Evolutionary conservation across 2,797 vertebrate genomes (phyloP).

Genomic region (Scleropages formosus): DNA sequence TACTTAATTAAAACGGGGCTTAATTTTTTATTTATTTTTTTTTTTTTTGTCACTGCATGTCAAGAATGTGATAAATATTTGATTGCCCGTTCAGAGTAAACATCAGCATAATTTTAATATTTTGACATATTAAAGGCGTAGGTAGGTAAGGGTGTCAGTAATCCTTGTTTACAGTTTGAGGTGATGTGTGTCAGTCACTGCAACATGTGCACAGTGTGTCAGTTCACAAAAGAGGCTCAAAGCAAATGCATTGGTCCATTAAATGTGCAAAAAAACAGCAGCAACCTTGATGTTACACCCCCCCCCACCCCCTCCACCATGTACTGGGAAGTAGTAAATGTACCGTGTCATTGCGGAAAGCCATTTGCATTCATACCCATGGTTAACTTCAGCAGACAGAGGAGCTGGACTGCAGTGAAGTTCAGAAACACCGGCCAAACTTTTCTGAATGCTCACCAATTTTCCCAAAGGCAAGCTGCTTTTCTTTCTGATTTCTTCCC

Average conservation of each 20-base stretch:
- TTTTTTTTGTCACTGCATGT: too few relatives aligned
- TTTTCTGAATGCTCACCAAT: conserved; percentile 16
- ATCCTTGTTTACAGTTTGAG: too few relatives aligned
- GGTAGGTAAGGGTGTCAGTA: too few relatives aligned
- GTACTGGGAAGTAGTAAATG: not conserved
- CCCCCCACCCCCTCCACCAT: not conserved
- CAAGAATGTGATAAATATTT: too few relatives aligned
- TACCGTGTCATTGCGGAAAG: conserved; percentile 6
- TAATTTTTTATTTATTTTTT: too few relatives aligned
- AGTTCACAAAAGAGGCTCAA: not conserved
- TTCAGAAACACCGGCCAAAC: conserved; percentile 1
- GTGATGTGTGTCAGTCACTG: too few relatives aligned
- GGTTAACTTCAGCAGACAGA: not conserved
- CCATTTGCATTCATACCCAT: not conserved
- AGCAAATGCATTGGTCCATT: too few relatives aligned
- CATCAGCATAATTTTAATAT: too few relatives aligned
- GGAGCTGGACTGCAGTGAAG: not conserved
- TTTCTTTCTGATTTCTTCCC: not conserved
- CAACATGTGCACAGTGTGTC: not conserved
- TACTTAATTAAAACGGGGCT: too few relatives aligned
- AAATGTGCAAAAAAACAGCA: not conserved
- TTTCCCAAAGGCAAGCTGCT: not conserved
- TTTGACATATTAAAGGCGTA: too few relatives aligned
- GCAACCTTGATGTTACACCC: not conserved
- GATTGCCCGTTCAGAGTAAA: too few relatives aligned